Base-by-base conservation (phyloP, 2,113 vertebrate species). In the Amblyopsis rosae region DNA sequence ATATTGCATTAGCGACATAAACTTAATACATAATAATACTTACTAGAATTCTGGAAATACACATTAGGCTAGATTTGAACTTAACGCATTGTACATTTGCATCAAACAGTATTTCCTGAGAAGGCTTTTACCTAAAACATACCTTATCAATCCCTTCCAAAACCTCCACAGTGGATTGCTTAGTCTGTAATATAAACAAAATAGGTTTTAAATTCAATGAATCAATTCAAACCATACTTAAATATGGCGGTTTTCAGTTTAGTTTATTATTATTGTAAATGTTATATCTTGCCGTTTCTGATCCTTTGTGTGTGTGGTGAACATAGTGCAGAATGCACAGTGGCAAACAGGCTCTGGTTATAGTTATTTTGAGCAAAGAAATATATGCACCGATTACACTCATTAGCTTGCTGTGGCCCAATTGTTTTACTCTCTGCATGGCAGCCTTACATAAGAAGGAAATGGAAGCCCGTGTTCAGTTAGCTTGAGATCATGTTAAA, bases 111-210 rank as follows among this genome's bases (percentile, higher is more conserved):
- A 51, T 55, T 6, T 55, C 49, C 4, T 50, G 3, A 13, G 49
- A 16, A 17, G 8, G 54, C n/a, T 51, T 61, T 49, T 12, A 19
- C 6, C 4, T 58, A 17, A 16, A 55, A n/a, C 62, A 49, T 95
- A 98, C 97, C 96, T 98, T 98, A 89, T 99, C 97, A 80, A 99
- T 92, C 89, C 92, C 95, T 92, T 99, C 96, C 90, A 99, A 88
- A 79, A 98, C 85, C 81, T 98, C 96, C 80, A 98, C 93, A 69
- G 96, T 99, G 69, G 97, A 96, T 76, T 94, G 94, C 82, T 98
- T 98, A 76, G 93, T 85, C 96, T 99, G 93, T 82, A 90, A 89
- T 67, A 87, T 64, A 89, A 67, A 79, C 76, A 72, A 79, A 69
- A 82, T 72, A 12, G 72, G 53, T 75, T 62, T 11, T 3, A 63